Base-by-base conservation (phyloP, 2,888 invertebrate species). In the Platypus cylindrus region DNA sequence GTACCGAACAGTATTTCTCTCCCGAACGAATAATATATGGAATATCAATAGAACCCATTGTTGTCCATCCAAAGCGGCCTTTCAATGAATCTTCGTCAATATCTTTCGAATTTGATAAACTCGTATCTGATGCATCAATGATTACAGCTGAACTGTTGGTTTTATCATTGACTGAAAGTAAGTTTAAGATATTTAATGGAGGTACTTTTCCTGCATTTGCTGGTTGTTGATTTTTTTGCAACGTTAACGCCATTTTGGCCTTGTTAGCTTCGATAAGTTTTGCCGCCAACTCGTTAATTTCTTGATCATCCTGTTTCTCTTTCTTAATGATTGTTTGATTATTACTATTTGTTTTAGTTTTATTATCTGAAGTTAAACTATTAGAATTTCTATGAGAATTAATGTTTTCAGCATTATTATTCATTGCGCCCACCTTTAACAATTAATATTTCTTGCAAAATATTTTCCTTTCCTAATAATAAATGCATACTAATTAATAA, bases 61-160 rank as follows among this genome's bases (percentile, higher is more conserved):
- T 78, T 39, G 81, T 79, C 93, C 93, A 94, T 33, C 90, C 90
- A 60, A 93, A 94, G 52, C 83, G 75, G 24, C 83, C 81, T 50
- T 78, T 73, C 56, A 77, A 73, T 39, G 82, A 82, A 45, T 81
- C 78, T 50, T 83, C 83, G 53, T 84, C 84, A 2, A 58, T 50
- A 25, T 49, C 49, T 32, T 49, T 51, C 2, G 44, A 36, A 63
- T 13, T 26, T 13, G 16, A 14, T 11, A 42, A 43, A n/a, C 34
- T 33, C 23, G 27, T 14, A n/a, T n/a, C n/a, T n/a, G n/a, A n/a
- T n/a, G n/a, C 50, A 63, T 64, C 5, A 63, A 15, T 25, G 13
- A 9, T 9, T 41, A 66, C 65, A 7, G 73, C 63, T 32, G 30
- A 13, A 34, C 50, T 49, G 17, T 34, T 17, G 41, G 53, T 54